Percentiles rank a stretch among this genome's conserved stretches.
These are phyloP conservation scores for Belgica antarctica DNA, from an alignment of 2,888 invertebrate species.

Conservation along the genomic window DNA sequence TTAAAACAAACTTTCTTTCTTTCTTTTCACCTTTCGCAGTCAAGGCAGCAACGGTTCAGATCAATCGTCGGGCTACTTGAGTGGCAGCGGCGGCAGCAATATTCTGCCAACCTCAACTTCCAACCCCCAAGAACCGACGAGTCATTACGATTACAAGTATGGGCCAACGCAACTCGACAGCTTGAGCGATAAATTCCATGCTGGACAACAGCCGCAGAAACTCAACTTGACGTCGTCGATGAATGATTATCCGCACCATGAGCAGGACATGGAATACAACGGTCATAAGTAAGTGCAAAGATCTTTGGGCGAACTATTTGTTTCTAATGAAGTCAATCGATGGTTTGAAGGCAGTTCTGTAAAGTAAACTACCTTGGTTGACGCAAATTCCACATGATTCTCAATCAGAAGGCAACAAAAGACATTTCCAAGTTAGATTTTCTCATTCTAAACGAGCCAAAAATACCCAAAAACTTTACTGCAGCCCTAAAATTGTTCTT, in stretches of 20 bases:
- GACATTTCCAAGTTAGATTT: too few relatives aligned
- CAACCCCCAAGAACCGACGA: neutral
- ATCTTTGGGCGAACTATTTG: too few relatives aligned
- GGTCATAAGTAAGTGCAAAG: constrained; percentile 44
- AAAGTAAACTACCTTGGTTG: too few relatives aligned
- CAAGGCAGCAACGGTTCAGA: constrained; percentile 43
- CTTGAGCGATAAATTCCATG: constrained; percentile 75
- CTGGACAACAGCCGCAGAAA: constrained; percentile 59
- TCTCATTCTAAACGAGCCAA: too few relatives aligned
- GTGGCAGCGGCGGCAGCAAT: constrained; percentile 43
- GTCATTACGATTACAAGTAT: constrained; percentile 25
- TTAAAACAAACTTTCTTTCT: constrained; percentile 8
- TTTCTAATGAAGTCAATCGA: too few relatives aligned
- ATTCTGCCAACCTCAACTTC: constrained; percentile 23
- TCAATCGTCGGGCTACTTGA: constrained; percentile 42
- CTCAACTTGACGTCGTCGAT: constrained; percentile 45
- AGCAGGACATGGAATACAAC: constrained; percentile 40
- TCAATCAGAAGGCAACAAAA: too few relatives aligned
- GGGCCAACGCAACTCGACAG: constrained; percentile 9
- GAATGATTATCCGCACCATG: constrained; percentile 48
- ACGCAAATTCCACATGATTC: too few relatives aligned
- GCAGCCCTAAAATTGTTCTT: too few relatives aligned
- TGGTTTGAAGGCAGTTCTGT: too few relatives aligned
- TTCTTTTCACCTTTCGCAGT: constrained; percentile 33
- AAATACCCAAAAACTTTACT: too few relatives aligned